phyloP scores from a whole-genome alignment of 1,140 invertebrate genomes.

The Nephila pilipes region DNA sequence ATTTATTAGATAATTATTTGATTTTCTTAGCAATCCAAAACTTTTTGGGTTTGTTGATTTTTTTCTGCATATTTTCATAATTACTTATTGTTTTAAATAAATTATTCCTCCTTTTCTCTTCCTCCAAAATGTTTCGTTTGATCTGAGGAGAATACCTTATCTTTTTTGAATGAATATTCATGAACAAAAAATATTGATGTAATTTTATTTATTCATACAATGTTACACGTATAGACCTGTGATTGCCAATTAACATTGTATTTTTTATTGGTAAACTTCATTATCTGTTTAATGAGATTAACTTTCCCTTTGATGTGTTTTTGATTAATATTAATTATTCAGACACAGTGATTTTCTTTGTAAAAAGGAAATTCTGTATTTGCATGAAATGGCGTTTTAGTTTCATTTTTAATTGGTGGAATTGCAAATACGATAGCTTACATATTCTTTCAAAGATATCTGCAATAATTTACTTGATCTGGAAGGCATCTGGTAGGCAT shows the following conservation, averaged over 20 bases:
- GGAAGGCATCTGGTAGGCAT: too few relatives aligned
- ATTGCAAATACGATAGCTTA: background rate
- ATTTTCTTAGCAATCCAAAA: background rate
- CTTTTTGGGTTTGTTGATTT: background rate
- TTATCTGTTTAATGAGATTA: background rate
- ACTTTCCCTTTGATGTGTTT: background rate
- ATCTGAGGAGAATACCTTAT: background rate
- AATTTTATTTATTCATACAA: background rate
- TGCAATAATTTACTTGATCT: background rate
- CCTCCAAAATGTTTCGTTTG: background rate
- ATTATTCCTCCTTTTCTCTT: background rate
- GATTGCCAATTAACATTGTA: too few relatives aligned
- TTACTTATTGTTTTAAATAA: background rate
- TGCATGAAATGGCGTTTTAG: background rate
- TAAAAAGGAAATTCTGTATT: background rate
- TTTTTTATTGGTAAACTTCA: background rate
- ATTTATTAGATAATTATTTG: background rate
- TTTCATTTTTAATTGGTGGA: background rate
- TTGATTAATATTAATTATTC: background rate
- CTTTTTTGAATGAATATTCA: slow-evolving; percentile 2
- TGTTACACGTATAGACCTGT: background rate
- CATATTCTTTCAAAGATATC: background rate
- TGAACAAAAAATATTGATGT: background rate
- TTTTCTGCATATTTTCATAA: background rate
- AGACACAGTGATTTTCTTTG: background rate